Conservation (phyloP, 2,797 vertebrate genomes). For the Propithecus deckenii region DNA sequence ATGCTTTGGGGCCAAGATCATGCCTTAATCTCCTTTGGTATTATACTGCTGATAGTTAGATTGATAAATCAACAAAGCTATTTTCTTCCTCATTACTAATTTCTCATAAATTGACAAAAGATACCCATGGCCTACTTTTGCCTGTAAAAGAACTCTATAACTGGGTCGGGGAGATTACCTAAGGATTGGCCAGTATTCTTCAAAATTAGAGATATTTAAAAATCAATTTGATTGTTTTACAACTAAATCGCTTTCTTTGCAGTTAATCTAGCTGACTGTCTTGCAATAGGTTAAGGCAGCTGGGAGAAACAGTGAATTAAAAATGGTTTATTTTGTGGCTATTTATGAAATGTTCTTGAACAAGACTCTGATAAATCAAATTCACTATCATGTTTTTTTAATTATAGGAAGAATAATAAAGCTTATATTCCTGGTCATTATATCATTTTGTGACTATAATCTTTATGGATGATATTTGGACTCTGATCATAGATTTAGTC, state of each 20-base stretch:
- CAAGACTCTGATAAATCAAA: not conserved
- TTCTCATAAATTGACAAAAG: conserved; percentile 34
- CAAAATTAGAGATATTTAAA: conserved; percentile 2
- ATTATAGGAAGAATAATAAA: conserved; percentile 19
- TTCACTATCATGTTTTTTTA: not conserved
- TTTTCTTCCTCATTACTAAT: conserved; percentile 41
- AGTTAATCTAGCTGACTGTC: not conserved
- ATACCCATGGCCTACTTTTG: not conserved
- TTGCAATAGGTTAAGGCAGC: not conserved
- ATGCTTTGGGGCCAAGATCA: not conserved
- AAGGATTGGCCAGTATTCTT: not conserved
- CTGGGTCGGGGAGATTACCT: not conserved
- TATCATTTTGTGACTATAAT: not conserved
- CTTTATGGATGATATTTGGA: not conserved
- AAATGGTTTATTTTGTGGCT: not conserved
- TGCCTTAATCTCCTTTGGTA: conserved; percentile 50
- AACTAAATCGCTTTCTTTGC: not conserved
- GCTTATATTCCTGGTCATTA: not conserved
- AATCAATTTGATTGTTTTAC: not conserved
- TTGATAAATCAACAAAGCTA: conserved; percentile 41
- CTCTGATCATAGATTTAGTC: not conserved
- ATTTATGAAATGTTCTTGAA: not conserved
- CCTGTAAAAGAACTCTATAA: not conserved
- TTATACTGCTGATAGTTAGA: conserved; percentile 26
- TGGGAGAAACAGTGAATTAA: not conserved